These are phyloP conservation scores for Pachypanchax playfairii DNA, from an alignment of 2,113 vertebrate species.

Conservation along the genomic window DNA sequence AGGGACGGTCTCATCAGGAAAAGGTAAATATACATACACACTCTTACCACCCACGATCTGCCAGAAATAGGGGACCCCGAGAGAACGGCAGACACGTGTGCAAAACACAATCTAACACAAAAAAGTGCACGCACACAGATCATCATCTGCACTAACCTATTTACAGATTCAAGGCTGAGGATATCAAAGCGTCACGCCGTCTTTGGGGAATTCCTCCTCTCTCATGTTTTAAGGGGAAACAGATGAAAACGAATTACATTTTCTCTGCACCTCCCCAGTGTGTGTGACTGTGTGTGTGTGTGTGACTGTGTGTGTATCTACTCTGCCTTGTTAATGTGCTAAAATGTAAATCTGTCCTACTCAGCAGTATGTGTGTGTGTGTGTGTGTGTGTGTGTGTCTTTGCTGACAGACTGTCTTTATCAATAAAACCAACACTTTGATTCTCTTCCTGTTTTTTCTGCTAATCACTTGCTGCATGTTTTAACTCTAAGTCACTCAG, in stretches of 20 bases:
- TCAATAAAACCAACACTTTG: conserved; percentile 51
- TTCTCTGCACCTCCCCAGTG: conserved; percentile 45
- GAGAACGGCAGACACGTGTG: conserved; percentile 35
- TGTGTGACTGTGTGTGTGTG: conserved; percentile 38
- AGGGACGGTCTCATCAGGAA: conserved; percentile 40
- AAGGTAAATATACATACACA: conserved; percentile 48
- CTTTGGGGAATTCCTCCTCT: conserved; percentile 68
- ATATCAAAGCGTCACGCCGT: conserved; percentile 67
- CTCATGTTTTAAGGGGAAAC: conserved; percentile 68
- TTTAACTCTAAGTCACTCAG: background rate
- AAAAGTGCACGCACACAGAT: background rate
- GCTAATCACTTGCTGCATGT: conserved; percentile 27
- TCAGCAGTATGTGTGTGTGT: conserved; percentile 49
- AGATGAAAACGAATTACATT: conserved; percentile 63
- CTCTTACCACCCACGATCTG: conserved; percentile 24
- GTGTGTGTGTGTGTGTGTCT: conserved; percentile 44
- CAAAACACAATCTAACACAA: conserved; percentile 38
- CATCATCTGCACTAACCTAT: conserved; percentile 66
- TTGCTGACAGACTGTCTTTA: conserved; percentile 67
- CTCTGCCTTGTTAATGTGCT: conserved; percentile 66
- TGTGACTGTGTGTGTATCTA: conserved; percentile 20
- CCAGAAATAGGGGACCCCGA: conserved; percentile 44
- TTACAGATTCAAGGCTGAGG: conserved; percentile 63
- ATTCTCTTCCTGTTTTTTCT: conserved; percentile 28
- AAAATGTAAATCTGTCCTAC: conserved; percentile 69